Conservation (phyloP, 2,113 vertebrate genomes). For the Aspiorhynchus laticeps region DNA sequence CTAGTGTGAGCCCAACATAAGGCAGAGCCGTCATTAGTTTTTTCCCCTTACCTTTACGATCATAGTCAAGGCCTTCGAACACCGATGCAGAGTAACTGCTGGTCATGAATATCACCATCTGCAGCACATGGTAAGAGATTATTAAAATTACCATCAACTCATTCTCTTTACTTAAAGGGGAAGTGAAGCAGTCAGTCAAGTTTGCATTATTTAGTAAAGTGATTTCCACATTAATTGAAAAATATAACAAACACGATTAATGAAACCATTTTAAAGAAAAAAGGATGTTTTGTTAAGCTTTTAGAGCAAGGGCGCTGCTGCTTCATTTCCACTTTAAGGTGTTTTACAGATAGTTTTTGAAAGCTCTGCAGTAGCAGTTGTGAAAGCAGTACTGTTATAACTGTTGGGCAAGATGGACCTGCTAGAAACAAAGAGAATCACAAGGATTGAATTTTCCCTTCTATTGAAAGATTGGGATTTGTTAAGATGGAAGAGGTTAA, state of each 20-base stretch:
- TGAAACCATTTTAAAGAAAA: too few relatives aligned
- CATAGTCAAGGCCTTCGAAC: fast-evolving
- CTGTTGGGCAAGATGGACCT: background rate
- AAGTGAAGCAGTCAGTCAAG: too few relatives aligned
- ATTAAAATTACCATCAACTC: background rate
- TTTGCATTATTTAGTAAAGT: too few relatives aligned
- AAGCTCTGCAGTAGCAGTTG: background rate
- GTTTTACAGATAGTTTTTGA: background rate
- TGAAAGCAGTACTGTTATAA: background rate
- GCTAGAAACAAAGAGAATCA: background rate
- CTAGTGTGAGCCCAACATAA: background rate
- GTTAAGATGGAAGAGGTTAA: background rate
- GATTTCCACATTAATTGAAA: too few relatives aligned
- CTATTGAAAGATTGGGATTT: background rate
- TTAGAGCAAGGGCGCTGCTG: too few relatives aligned
- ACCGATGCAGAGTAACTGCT: background rate
- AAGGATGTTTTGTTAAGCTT: too few relatives aligned
- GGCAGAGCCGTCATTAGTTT: background rate
- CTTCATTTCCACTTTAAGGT: background rate
- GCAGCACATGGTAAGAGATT: background rate
- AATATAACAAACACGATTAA: too few relatives aligned
- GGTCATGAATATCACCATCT: background rate
- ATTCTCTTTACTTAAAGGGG: background rate
- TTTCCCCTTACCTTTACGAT: background rate
- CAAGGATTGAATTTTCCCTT: background rate